Evolutionary conservation across 2,113 vertebrate genomes (phyloP).

Genomic region (Siphamia tubifer): DNA sequence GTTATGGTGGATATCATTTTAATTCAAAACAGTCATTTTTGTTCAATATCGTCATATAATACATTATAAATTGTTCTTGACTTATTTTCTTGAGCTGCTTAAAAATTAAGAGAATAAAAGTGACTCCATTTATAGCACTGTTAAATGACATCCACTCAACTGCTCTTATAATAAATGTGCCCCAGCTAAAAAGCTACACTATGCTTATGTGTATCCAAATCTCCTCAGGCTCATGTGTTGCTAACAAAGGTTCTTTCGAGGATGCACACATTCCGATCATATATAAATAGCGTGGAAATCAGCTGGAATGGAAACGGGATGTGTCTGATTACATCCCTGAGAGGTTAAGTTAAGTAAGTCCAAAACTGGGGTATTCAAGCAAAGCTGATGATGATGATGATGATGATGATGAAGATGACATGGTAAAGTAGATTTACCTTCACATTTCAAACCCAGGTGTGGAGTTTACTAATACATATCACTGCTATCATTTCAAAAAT

Average conservation of each 20-base stretch:
- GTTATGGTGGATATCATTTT: too few relatives aligned
- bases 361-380: neutral
- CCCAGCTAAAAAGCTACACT: neutral
- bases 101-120: too few relatives aligned
- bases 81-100: too few relatives aligned
- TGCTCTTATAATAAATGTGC: too few relatives aligned
- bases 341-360: neutral
- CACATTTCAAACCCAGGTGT: too few relatives aligned
- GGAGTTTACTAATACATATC: neutral
- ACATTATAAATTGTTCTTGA: too few relatives aligned
- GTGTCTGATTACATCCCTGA: neutral
- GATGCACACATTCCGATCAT: slow-evolving; percentile 11
- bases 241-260: neutral
- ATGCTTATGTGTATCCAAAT: neutral
- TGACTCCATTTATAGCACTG: too few relatives aligned
- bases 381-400: neutral
- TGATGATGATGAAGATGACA: too few relatives aligned
- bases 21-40: too few relatives aligned
- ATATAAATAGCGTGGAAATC: slow-evolving; percentile 5
- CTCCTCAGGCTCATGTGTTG: neutral
- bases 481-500: neutral
- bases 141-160: too few relatives aligned
- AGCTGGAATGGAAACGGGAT: neutral
- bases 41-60: too few relatives aligned
- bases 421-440: neutral